Evolutionary conservation across 1,140 invertebrate species (phyloP), one percentile per base, ranked within the genome.

Genomic region (Drosophila pseudoobscura): DNA sequence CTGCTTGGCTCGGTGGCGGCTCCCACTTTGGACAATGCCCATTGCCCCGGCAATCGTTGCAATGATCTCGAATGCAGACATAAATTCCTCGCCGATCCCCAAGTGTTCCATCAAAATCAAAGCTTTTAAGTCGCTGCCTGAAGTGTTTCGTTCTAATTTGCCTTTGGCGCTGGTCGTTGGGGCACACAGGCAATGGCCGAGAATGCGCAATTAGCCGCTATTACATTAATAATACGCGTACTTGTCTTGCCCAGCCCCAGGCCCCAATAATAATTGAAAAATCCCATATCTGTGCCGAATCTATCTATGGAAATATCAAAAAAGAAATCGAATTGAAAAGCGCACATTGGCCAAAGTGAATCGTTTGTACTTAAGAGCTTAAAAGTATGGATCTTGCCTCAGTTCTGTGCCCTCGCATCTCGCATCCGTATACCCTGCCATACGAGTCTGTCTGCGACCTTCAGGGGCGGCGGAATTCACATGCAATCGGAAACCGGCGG

Each of bases 181-280:
- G 66, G 58, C 64, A 43, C 51, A 56, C 51, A 56, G 49, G 29
- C 29, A 29, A 29, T 29, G 29, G 29, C 29, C 29, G 29, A 68
- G 75, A 85, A 85, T 87, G 62, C 79, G 78, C 83, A 82, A 87
- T 87, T 87, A 87, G 78, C 78, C 78, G 63, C 82, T 87, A 87
- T 87, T 87, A 87, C 82, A 87, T 75, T 87, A 87, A 87, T 87
- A 87, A 88, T 88, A 88, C 82, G 74, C 78, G 78, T 83, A 88
- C 82, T 85, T 82, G 82, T 58, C 63, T 62, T 51, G 24, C 24
- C 4, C 24, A 26, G 24, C 60, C 44, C 44, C 54, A 50, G 50
- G 47, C 44, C 62, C 43, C 45, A 45, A 60, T 59, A 46, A 53
- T 88, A 87, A 88, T 88, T 83, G 82, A 44, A 74, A 65, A 64